These are phyloP conservation scores for Bugulina stolonifera DNA, from an alignment of 2,888 invertebrate genomes.

Conservation along the genomic window DNA sequence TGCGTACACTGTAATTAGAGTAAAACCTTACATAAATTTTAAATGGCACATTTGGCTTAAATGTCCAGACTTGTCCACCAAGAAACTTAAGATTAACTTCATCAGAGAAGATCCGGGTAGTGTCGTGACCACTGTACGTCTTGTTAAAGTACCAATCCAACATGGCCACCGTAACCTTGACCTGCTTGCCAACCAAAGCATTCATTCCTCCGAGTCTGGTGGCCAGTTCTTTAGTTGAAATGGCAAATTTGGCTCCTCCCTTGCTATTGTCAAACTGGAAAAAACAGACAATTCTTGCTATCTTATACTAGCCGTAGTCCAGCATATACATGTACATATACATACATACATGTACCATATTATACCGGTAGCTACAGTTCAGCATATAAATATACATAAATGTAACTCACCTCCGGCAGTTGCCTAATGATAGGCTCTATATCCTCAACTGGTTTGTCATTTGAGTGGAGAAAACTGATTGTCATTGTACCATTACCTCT, in stretches of 20 bases:
- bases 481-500: conserved; percentile 5
- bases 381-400: no score
- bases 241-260: conserved; percentile 1
- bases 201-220: background rate
- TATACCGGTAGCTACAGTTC: background rate
- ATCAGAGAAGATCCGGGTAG: conserved; percentile 80
- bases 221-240: background rate
- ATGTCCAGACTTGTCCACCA: conserved; percentile 87
- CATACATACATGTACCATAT: background rate
- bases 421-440: background rate
- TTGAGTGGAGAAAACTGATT: background rate
- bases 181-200: conserved; percentile 39
- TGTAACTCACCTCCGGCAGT: background rate
- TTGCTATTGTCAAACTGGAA: background rate
- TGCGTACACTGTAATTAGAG: background rate
- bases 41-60: conserved; percentile 90
- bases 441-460: background rate
- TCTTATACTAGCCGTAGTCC: no score
- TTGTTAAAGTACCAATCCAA: conserved; percentile 49
- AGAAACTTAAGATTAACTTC: conserved; percentile 75
- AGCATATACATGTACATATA: background rate
- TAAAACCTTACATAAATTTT: conserved; percentile 66
- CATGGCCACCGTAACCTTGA: conserved; percentile 46
- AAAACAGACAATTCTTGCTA: no score
- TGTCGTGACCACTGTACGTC: conserved; percentile 66